Conservation (phyloP, 1,140 invertebrate species). For the Lutraria rhynchaena region DNA sequence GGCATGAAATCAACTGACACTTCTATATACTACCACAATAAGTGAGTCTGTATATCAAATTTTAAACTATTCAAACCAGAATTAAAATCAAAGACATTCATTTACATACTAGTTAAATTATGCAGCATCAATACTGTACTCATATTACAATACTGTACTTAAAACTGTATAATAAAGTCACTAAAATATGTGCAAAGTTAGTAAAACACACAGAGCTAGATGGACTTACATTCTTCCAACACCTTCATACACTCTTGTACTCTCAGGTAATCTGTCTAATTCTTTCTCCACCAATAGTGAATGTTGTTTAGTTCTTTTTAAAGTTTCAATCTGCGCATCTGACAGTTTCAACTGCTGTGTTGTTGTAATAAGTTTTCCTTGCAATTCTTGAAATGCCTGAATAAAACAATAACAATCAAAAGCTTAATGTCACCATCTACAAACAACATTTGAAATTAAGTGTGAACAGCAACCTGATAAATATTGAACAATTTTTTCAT, state of each 20-base stretch:
- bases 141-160: background rate
- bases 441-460: background rate
- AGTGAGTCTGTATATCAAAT: too few relatives aligned
- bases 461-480: background rate
- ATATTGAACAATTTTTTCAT: background rate
- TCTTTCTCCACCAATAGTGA: constrained; percentile 88
- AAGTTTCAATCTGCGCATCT: constrained; percentile 89
- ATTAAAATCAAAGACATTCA: background rate
- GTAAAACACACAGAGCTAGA: too few relatives aligned
- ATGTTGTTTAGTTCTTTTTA: constrained; percentile 88
- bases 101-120: too few relatives aligned
- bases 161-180: too few relatives aligned
- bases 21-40: too few relatives aligned
- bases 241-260: constrained; percentile 89
- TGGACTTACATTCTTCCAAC: constrained; percentile 90
- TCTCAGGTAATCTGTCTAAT: constrained; percentile 84
- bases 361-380: constrained; percentile 92
- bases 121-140: background rate
- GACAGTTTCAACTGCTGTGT: constrained; percentile 90
- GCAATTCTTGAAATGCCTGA: constrained; percentile 91
- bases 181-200: background rate
- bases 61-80: background rate
- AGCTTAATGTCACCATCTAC: too few relatives aligned
- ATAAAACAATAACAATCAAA: constrained; percentile 44
- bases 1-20: too few relatives aligned